phyloP scores from a whole-genome alignment of 2,797 vertebrate species.

The Masticophis lateralis region DNA sequence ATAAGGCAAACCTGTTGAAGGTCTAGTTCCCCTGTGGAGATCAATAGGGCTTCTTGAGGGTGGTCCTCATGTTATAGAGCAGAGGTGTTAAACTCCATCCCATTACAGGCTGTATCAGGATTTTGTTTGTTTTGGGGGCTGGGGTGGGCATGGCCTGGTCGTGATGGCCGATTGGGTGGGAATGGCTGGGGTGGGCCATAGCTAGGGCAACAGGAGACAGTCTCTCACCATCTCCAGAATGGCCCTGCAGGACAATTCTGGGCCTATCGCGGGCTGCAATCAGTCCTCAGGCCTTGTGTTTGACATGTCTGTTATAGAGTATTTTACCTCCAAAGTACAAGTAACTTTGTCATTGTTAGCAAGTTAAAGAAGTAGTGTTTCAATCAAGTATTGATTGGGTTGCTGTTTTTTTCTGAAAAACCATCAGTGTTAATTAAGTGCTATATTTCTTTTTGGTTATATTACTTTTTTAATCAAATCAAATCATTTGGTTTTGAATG shows the following conservation, averaged over 20 bases:
- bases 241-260: too few relatives aligned
- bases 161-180: too few relatives aligned
- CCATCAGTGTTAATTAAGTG: background rate
- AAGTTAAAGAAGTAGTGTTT: background rate
- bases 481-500: background rate
- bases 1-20: background rate
- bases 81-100: too few relatives aligned
- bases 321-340: background rate
- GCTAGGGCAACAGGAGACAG: too few relatives aligned
- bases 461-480: background rate
- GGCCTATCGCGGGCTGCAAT: accelerated
- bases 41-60: background rate
- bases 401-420: background rate
- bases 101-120: too few relatives aligned
- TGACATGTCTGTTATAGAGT: background rate
- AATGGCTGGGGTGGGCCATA: too few relatives aligned
- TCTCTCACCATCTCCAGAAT: too few relatives aligned
- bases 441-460: background rate
- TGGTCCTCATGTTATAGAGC: background rate
- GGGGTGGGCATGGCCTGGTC: too few relatives aligned
- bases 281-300: background rate
- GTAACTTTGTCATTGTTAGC: background rate
- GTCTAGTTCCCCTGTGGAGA: background rate
- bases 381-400: background rate
- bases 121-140: too few relatives aligned